phyloP scores from a whole-genome alignment of 1,140 invertebrate species.

The Musca vetustissima region DNA sequence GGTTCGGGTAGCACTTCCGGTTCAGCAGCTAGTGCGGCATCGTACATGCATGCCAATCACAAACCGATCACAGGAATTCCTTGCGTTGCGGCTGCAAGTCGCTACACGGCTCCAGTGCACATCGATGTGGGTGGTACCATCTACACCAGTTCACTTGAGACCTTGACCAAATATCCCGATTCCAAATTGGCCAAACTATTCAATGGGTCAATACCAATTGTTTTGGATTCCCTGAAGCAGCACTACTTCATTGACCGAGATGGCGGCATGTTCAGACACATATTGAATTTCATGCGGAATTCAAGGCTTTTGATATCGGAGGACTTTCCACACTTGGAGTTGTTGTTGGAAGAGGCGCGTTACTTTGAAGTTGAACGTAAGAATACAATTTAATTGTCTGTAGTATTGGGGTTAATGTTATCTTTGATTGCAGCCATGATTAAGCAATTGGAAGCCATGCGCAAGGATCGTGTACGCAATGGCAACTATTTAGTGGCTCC shows the following conservation, averaged over 20 bases:
- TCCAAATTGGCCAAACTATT: conserved; percentile 90
- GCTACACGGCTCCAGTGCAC: conserved; percentile 93
- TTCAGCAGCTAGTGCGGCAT: conserved; percentile 44
- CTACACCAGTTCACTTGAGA: conserved; percentile 94
- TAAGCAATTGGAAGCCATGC: conserved; percentile 74
- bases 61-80: conserved; percentile 79
- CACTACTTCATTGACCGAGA: conserved; percentile 98
- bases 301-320: conserved; percentile 82
- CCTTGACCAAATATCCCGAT: conserved; percentile 91
- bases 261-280: conserved; percentile 93
- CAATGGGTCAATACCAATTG: conserved; percentile 95
- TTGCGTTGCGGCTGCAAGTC: conserved; percentile 85
- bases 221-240: conserved; percentile 93
- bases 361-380: conserved; percentile 91
- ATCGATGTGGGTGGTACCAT: conserved; percentile 97
- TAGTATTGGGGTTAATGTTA: neutral
- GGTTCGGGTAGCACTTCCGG: conserved; percentile 34
- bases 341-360: conserved; percentile 88
- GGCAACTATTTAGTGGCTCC: conserved; percentile 56
- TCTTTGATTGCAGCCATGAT: conserved; percentile 67
- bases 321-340: conserved; percentile 83
- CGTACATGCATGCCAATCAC: conserved; percentile 53
- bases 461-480: conserved; percentile 70
- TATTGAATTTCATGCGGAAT: conserved; percentile 94
- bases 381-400: conserved; percentile 49